A percentile compares a stretch with the other conserved stretches of the same genome.
phyloP scores from a whole-genome alignment of 2,797 vertebrate genomes.

The Enteromius fasciolatus region DNA sequence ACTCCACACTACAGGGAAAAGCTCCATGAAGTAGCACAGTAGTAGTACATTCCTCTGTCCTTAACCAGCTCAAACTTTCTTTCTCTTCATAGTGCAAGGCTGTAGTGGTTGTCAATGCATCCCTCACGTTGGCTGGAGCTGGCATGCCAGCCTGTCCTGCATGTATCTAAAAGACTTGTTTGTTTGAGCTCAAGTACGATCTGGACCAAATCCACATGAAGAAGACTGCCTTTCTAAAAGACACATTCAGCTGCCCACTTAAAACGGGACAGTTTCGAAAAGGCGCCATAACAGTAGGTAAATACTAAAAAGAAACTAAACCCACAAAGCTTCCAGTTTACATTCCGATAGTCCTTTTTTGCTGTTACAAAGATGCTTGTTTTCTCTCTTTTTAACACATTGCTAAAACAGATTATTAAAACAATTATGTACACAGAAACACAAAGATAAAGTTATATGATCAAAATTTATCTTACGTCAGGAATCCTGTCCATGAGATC shows the following conservation, averaged over 20 bases:
- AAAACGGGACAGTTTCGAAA: slow-evolving; percentile 74
- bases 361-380: background rate
- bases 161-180: slow-evolving; percentile 67
- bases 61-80: slow-evolving; percentile 44
- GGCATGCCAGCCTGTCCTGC: slow-evolving; percentile 64
- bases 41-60: background rate
- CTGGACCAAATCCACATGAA: slow-evolving; percentile 70
- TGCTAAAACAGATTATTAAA: slow-evolving; percentile 22
- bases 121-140: slow-evolving; percentile 67
- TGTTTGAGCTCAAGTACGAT: slow-evolving; percentile 75
- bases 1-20: slow-evolving; percentile 18
- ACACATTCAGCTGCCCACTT: slow-evolving; percentile 78
- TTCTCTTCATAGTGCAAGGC: slow-evolving; percentile 53
- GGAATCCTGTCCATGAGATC: background rate
- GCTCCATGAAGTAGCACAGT: background rate
- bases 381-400: background rate
- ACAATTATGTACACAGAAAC: slow-evolving; percentile 19
- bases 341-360: background rate
- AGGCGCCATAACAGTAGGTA: slow-evolving; percentile 66
- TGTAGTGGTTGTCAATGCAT: slow-evolving; percentile 63
- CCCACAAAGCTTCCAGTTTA: slow-evolving; percentile 44
- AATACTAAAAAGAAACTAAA: slow-evolving; percentile 65
- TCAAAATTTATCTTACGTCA: background rate
- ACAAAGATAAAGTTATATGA: background rate
- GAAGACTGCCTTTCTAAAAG: slow-evolving; percentile 80